Evolutionary conservation across 2,888 invertebrate genomes (phyloP).

Genomic region (Nephrotoma flavescens): DNA sequence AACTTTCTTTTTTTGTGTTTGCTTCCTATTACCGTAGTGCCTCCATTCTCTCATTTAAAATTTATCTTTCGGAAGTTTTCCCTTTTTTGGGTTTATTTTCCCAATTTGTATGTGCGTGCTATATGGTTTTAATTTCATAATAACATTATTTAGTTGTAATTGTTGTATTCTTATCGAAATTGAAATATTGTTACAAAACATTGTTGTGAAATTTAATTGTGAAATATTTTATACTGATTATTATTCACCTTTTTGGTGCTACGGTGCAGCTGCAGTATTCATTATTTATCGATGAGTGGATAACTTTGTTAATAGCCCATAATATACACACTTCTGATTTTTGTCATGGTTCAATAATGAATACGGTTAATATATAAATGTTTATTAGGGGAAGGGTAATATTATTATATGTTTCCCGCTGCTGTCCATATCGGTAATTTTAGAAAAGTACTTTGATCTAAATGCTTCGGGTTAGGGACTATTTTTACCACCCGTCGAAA

Average conservation of each 20-base stretch:
- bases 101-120: not conserved
- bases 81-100: not conserved
- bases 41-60: not conserved
- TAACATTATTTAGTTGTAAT: not conserved
- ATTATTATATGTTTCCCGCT: too few species aligned
- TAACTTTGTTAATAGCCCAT: not conserved
- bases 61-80: not conserved
- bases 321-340: not conserved
- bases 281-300: not conserved
- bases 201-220: not conserved
- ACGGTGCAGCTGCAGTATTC: not conserved
- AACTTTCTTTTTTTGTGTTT: not conserved
- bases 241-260: not conserved
- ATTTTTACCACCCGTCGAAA: too few species aligned
- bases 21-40: not conserved
- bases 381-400: not conserved
- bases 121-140: not conserved
- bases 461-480: too few species aligned
- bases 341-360: too few species aligned
- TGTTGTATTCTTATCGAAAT: not conserved
- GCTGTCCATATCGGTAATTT: not conserved
- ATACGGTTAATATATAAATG: not conserved
- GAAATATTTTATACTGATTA: not conserved
- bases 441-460: not conserved
- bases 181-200: not conserved